These are phyloP conservation scores for Mola mola DNA, from an alignment of 2,113 vertebrate species.

Conservation along the genomic window DNA sequence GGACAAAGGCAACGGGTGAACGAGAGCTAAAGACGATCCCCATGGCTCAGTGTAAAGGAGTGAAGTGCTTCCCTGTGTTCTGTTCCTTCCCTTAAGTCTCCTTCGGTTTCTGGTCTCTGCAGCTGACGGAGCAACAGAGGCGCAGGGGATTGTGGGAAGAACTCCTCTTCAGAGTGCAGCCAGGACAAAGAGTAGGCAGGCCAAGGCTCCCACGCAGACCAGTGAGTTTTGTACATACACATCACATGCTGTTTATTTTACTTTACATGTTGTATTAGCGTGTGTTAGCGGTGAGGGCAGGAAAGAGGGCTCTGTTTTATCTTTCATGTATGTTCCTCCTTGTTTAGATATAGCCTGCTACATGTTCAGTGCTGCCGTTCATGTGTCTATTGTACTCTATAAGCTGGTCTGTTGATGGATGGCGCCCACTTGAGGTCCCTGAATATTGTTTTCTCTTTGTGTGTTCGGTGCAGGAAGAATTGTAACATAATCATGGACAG, in stretches of 20 bases:
- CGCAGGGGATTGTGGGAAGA: constrained; percentile 48
- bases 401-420: too few relatives aligned
- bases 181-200: constrained; percentile 61
- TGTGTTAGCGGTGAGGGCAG: too few relatives aligned
- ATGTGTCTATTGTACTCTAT: too few relatives aligned
- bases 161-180: constrained; percentile 47
- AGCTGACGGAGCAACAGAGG: constrained; percentile 46
- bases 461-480: too few relatives aligned
- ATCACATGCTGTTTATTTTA: not conserved
- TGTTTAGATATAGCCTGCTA: too few relatives aligned
- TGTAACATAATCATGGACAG: too few relatives aligned
- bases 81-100: not conserved
- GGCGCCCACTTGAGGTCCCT: too few relatives aligned
- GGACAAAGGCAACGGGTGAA: constrained; percentile 47
- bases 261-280: too few relatives aligned
- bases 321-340: too few relatives aligned
- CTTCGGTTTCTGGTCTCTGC: constrained; percentile 7
- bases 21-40: not conserved
- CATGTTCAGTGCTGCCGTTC: too few relatives aligned
- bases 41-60: not conserved
- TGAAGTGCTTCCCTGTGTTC: not conserved
- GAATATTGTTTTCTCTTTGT: too few relatives aligned
- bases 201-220: constrained; percentile 68
- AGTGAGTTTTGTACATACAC: constrained; percentile 53
- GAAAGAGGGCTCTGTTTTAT: too few relatives aligned